Evolutionary conservation across 2,113 vertebrate genomes (phyloP).

Genomic region (Apeltes quadracus): DNA sequence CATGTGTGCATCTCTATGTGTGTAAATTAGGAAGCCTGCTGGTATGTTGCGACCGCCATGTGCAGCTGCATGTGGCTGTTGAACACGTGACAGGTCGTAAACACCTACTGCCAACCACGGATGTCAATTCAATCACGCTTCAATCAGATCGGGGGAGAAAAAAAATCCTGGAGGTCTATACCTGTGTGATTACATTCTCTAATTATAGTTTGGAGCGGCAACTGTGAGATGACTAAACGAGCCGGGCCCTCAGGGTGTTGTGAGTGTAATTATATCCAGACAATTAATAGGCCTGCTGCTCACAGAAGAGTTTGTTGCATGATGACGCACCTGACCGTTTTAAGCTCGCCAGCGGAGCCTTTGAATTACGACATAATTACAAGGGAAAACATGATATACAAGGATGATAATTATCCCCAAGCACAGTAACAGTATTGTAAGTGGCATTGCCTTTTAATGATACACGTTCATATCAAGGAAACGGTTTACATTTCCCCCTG

Average conservation of each 20-base stretch:
- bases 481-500: conserved; percentile 48
- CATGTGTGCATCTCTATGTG: conserved; percentile 42
- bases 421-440: conserved; percentile 53
- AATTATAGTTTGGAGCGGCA: conserved; percentile 73
- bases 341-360: conserved; percentile 63
- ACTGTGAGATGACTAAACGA: conserved; percentile 62
- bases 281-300: conserved; percentile 72
- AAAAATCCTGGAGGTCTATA: conserved; percentile 73
- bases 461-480: conserved; percentile 46
- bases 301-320: conserved; percentile 63
- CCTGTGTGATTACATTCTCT: conserved; percentile 74
- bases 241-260: conserved; percentile 67
- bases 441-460: conserved; percentile 55
- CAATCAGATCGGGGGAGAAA: conserved; percentile 53
- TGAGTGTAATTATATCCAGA: conserved; percentile 75
- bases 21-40: conserved; percentile 38
- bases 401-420: conserved; percentile 66
- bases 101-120: conserved; percentile 59
- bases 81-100: conserved; percentile 66
- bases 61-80: conserved; percentile 62
- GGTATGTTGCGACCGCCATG: conserved; percentile 24
- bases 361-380: conserved; percentile 78
- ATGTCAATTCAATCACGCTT: conserved; percentile 66
- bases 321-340: conserved; percentile 64
- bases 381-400: conserved; percentile 72